Evolutionary conservation across 2,113 vertebrate genomes (phyloP), one percentile per base, ranked within the genome.

Genomic region (Xiphias gladius): DNA sequence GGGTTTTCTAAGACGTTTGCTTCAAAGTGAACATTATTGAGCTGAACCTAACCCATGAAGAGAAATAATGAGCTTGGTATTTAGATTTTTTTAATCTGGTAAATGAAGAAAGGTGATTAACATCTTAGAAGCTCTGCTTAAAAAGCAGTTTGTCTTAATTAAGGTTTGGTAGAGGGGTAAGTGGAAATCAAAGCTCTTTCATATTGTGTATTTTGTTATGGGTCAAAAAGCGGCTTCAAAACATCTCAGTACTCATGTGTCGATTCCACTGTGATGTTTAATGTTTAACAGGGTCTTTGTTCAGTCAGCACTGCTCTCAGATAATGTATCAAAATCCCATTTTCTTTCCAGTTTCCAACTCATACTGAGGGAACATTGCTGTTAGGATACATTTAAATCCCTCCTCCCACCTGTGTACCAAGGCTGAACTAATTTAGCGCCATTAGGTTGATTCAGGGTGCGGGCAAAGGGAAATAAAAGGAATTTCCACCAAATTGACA

Each of bases 201-300:
- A 24, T 72, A 12, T 13, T 28, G 43, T 57, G 50, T 26, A 7
- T 61, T 80, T 58, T 32, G 16, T 16, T 28, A 66, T 48, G 48
- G 5, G 20, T 80, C 2, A 14, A 35, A 68, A 75, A 11, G 57
- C 77, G 48, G 24, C 59, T 61, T 65, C n/a, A 22, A 7, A 62
- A 28, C 32, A 30, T 24, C 16, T n/a, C 3, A 3, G 14, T 71
- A 8, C 74, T 61, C 13, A 20, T 72, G 59, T 30, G 22, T 12
- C 7, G 58, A 64, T 83, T 58, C 22, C 55, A n/a, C 30, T 73
- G 62, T 37, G 32, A 76, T 63, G 67, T 64, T 83, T 85, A 83
- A 90, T 85, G 78, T 89, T 79, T 89, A 88, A 90, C 87, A 16
- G 61, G 7, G 3, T 75, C 50, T 78, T 71, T 76, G 68, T 78